Evolutionary conservation across 2,888 invertebrate genomes (phyloP).

Genomic region (Zaprionus bogoriensis): DNA sequence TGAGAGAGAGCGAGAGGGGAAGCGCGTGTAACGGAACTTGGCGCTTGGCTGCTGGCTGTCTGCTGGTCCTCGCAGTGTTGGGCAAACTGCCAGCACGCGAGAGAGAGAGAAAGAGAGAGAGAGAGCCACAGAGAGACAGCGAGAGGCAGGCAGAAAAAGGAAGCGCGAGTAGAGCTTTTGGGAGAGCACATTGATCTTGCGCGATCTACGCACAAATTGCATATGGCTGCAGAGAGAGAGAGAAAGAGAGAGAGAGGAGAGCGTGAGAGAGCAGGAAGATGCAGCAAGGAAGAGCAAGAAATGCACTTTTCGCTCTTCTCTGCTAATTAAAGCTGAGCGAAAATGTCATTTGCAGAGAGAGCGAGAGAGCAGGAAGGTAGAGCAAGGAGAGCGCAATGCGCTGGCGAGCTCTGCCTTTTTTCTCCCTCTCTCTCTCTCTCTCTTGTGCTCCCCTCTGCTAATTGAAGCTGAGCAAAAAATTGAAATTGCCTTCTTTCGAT

Average conservation of each 20-base stretch:
- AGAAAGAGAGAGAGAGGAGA: too few relatives aligned
- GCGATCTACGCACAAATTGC: background rate
- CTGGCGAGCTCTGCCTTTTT: background rate
- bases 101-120: slow-evolving; percentile 3
- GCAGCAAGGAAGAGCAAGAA: too few relatives aligned
- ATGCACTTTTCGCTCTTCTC: too few relatives aligned
- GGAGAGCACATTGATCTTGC: background rate
- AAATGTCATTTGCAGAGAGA: too few relatives aligned
- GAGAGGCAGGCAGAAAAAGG: background rate
- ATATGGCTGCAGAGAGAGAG: background rate
- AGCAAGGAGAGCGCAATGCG: too few relatives aligned
- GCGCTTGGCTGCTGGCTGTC: slow-evolving; percentile 60
- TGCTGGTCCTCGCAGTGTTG: slow-evolving; percentile 36
- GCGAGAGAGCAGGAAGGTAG: too few relatives aligned
- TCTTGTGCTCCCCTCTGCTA: slow-evolving; percentile 1
- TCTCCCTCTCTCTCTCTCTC: background rate
- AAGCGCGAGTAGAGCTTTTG: slow-evolving; percentile 1
- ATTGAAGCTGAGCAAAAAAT: slow-evolving; percentile 15
- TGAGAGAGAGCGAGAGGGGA: background rate
- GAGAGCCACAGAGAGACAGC: background rate
- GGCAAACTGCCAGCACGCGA: slow-evolving; percentile 54
- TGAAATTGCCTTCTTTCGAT: slow-evolving; percentile 24
- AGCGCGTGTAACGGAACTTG: slow-evolving; percentile 48
- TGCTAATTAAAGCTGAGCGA: too few relatives aligned
- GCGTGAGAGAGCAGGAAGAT: too few relatives aligned